Evolutionary conservation across 2,888 invertebrate species (phyloP), one percentile per base, ranked within the genome.

Genomic region (Drosophila borborema): DNA sequence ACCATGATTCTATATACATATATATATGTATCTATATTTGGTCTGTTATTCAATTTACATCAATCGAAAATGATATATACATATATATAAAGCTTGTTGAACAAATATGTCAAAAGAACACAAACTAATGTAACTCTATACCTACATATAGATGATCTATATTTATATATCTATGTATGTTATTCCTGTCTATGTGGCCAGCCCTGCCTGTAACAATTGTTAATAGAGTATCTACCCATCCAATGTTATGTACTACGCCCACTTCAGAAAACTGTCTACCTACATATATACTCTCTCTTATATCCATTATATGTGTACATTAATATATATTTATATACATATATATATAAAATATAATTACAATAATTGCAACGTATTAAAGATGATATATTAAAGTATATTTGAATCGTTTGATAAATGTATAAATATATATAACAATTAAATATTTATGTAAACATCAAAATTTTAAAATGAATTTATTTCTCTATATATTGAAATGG

Each of bases 381-480:
- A 74, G 31, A 53, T 71, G 51, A 40, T 55, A 59, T 70, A 66
- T 61, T 60, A n/a, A 34, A 58, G 40, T 58, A 61, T 74, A 72
- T 60, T 63, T 66, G 41, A 65, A 78, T 70, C 65, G 74, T 74
- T 77, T 77, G 61, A 77, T 71, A 74, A 70, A 70, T 71, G 64
- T 55, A 64, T 41, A 68, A 65, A 49, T 40, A 20, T 41, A 60
- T 60, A 20, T 20, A 36, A 65, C 46, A 61, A 71, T 51, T 67
- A 85, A 86, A 82, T 81, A 84, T 68, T 61, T 81, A 84, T 72
- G 62, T 64, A 69, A 78, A 72, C 54, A 38, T 23, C 36, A 43
- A 8, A n/a, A 5, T n/a, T 36, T 12, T n/a, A 12, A 28, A 8
- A 2, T n/a, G 6, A 5, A n/a, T 31, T 31, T 31, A 31, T 16